Conservation (phyloP, 2,113 vertebrate genomes). For the Cyphomyrus plagiostoma region DNA sequence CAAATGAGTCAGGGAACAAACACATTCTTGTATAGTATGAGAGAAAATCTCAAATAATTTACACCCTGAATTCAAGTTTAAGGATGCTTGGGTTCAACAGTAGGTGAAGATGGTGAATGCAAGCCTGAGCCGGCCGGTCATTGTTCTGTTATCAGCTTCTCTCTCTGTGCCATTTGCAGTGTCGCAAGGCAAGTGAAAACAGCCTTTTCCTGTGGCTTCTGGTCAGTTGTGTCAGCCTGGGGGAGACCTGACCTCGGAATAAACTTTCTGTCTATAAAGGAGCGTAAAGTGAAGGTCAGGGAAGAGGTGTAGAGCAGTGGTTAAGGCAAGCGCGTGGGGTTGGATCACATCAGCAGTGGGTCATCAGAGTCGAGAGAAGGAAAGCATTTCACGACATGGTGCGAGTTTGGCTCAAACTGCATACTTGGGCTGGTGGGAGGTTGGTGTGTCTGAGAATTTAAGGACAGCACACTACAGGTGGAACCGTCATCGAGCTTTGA, state of each 20-base stretch:
- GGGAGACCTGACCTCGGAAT: slow-evolving; percentile 36
- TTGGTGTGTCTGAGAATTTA: neutral
- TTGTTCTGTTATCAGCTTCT: slow-evolving; percentile 40
- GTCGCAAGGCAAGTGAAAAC: slow-evolving; percentile 34
- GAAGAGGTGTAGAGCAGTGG: slow-evolving; percentile 27
- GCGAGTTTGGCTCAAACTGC: neutral
- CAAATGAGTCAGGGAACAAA: neutral
- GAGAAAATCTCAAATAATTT: neutral
- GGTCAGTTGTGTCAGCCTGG: slow-evolving; percentile 26
- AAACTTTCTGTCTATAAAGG: slow-evolving; percentile 37
- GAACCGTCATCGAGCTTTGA: neutral
- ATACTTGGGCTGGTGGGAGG: neutral
- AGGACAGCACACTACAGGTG: neutral
- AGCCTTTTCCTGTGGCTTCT: slow-evolving; percentile 38
- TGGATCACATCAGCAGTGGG: neutral
- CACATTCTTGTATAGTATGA: neutral
- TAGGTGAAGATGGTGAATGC: slow-evolving; percentile 12
- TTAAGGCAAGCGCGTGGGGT: neutral
- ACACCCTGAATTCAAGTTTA: neutral
- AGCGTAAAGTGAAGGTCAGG: slow-evolving; percentile 21
- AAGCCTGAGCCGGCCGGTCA: slow-evolving; percentile 16
- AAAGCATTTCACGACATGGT: neutral
- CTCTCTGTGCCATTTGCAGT: slow-evolving; percentile 19
- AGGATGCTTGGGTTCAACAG: slow-evolving; percentile 16
- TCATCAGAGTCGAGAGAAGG: neutral